Base-by-base conservation (phyloP, 2,888 invertebrate species). In the Cephus rjabovi region DNA sequence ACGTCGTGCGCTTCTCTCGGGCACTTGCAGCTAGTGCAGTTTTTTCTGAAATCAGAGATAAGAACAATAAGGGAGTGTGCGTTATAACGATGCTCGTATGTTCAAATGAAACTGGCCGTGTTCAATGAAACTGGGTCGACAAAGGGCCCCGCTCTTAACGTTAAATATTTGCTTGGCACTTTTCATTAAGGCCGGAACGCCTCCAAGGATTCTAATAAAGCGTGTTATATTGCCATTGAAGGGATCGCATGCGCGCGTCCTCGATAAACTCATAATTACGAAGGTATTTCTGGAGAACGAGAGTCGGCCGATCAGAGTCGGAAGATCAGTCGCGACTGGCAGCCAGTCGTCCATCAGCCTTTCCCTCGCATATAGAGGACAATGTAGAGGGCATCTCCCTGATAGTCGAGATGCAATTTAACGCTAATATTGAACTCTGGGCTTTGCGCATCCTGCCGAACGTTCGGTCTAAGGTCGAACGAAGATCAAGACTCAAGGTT, bases 11-110 rank as follows among this genome's bases (percentile, higher is more conserved):
- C 94, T 87, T 98, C 96, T 75, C 98, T 94, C 40, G 97, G 95
- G 92, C 98, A 98, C 90, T 97, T 98, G 93, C 98, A 99, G 82
- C 96, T 96, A 90, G 95, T 96, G 93, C 98, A 99, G 77, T 97
- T 97, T 93, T 98, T 98, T 92, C 98, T 98, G 94, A 0, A 94
- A 94, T 12, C 37, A 40, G 37, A 40, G 15, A 40, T 0, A 40
- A 40, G 37, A 15, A 40, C 76, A 73, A 76, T 35, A 33, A 70
- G 37, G 37, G 37, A 76, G 33, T 30, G 34, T n/a, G 40, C 23
- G 15, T 37, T 34, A 4, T 4, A n/a, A 33, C 6, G 35, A 74
- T 34, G 4, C 12, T n/a, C 35, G 4, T 34, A 3, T 56, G 78
- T 75, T 78, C 68, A 68, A n/a, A 37, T 68, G 30, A 30, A 30